Percentiles rank a stretch among this genome's conserved stretches.
phyloP scores from a whole-genome alignment of 1,140 invertebrate genomes.

The Pteromalus puparum region DNA sequence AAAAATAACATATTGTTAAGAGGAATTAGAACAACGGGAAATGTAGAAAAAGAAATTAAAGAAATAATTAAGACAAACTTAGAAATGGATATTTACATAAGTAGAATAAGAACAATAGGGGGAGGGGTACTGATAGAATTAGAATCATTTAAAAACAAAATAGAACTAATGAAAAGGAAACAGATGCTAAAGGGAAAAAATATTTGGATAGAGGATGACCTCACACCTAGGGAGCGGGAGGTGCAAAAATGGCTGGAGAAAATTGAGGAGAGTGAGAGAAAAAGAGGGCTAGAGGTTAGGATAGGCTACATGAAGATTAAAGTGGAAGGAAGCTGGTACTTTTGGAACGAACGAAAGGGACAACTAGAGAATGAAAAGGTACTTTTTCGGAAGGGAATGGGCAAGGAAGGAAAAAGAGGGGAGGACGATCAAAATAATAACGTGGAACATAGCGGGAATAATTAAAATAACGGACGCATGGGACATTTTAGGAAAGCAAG shows the following conservation, averaged over 20 bases:
- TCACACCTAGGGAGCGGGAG: neutral
- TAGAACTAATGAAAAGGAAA: neutral
- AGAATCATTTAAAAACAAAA: neutral
- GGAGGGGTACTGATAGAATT: neutral
- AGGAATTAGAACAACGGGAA: neutral
- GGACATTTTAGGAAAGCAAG: neutral
- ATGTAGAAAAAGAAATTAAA: neutral
- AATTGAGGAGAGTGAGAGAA: neutral
- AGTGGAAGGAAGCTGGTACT: neutral
- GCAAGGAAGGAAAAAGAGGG: no score
- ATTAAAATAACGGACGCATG: neutral
- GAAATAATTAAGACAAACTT: neutral
- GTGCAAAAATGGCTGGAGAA: neutral
- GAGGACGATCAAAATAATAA: no score
- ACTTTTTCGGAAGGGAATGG: no score
- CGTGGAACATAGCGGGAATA: neutral
- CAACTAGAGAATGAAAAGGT: neutral
- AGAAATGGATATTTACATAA: neutral
- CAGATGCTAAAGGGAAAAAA: no score
- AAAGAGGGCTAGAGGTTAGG: neutral
- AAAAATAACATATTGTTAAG: neutral
- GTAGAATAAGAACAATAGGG: neutral
- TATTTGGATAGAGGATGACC: neutral
- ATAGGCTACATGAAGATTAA: neutral
- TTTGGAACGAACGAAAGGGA: no score